Evolutionary conservation across 92 coral and sea anemone species (phyloP).

Genomic region (Muricea muricata): DNA sequence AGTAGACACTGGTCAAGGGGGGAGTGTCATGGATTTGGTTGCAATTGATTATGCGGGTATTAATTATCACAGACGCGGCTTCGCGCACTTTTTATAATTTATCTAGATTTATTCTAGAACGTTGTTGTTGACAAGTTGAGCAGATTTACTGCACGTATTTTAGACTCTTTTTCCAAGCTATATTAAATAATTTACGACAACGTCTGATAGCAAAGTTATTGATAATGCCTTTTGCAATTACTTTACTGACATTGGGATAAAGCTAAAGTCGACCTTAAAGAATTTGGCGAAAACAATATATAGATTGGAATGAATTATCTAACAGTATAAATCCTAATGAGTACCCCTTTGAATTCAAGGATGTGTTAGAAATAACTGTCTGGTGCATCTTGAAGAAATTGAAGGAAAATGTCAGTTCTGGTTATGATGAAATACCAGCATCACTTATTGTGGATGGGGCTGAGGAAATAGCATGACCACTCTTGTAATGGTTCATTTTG

Average conservation of each 20-base stretch:
- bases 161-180: no score
- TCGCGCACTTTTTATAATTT: no score
- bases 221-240: neutral
- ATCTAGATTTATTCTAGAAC: no score
- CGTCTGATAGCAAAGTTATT: neutral
- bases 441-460: neutral
- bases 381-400: neutral
- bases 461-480: slow-evolving; percentile 9
- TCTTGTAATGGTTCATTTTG: slow-evolving; percentile 56
- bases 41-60: no score
- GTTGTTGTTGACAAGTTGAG: no score
- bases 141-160: no score
- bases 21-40: no score
- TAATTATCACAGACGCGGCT: no score
- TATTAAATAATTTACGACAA: no score
- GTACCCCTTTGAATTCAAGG: neutral
- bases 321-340: neutral
- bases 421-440: slow-evolving; percentile 9
- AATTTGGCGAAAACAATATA: neutral
- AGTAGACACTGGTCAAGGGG: no score
- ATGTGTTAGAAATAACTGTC: neutral
- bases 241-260: no score
- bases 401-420: neutral
- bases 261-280: neutral
- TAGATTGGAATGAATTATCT: no score